These are phyloP conservation scores for Orchesella flavescens DNA, from an alignment of 2,888 invertebrate species.

Conservation along the genomic window DNA sequence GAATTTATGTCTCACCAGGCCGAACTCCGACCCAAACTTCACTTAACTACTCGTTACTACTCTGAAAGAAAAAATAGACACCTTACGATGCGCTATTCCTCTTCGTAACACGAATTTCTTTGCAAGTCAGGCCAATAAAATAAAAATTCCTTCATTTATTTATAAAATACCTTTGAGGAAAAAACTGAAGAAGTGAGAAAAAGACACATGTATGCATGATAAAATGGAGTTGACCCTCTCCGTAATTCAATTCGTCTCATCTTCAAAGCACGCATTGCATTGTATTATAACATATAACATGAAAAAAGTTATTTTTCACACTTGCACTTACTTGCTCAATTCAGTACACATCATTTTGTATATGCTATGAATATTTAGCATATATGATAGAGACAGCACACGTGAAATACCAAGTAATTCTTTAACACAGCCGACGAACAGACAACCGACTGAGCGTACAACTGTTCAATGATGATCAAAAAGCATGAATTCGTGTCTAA, in stretches of 20 bases:
- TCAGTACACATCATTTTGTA: not conserved
- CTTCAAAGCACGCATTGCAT: not conserved
- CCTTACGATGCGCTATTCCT: not conserved
- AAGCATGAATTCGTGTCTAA: not conserved
- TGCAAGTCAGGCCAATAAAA: not conserved
- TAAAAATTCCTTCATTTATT: constrained; percentile 38
- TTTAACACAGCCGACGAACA: not conserved
- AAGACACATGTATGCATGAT: constrained; percentile 22
- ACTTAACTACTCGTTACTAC: constrained; percentile 47
- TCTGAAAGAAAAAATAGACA: not conserved
- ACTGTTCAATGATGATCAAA: not conserved
- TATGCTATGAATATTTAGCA: not conserved
- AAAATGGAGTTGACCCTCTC: constrained; percentile 17
- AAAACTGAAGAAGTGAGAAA: constrained; percentile 33
- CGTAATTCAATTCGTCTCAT: constrained; percentile 25
- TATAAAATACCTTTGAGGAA: constrained; percentile 19
- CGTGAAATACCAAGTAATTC: constrained; percentile 9
- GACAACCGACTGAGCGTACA: not conserved
- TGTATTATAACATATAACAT: too few relatives aligned
- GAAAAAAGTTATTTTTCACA: not conserved
- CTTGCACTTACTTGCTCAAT: not conserved
- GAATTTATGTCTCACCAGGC: constrained; percentile 66
- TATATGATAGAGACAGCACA: not conserved
- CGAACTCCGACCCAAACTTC: constrained; percentile 64
- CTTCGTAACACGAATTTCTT: not conserved